Base-by-base conservation (phyloP, 2,113 vertebrate genomes). In the Campylomormyrus tamandua region DNA sequence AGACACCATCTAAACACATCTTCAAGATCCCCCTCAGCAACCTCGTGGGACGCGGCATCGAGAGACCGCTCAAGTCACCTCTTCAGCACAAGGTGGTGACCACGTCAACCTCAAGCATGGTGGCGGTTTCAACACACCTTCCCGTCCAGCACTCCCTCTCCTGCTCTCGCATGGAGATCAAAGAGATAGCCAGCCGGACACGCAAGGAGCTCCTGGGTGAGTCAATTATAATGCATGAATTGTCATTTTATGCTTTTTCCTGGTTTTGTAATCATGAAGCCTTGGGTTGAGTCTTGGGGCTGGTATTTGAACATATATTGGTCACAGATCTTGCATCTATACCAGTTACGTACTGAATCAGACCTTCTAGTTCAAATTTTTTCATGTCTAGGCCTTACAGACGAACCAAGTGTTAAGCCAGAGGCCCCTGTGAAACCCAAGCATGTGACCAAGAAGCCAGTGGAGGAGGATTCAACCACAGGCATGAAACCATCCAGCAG, bases 11-110 rank as follows among this genome's bases (percentile, higher is more conserved):
- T 49, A 98, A 97, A 93, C 97, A 97, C 91, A 96, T 99, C 85
- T 99, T 98, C 95, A 98, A 97, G 96, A 99, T 99, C 94, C 98
- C 98, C 45, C 95, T 99, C 87, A 97, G 98, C 94, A 99, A 98
- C 94, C 94, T 99, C 77, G 98, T 99, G 84, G 98, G 98, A 90
- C 96, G 98, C 93, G 99, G 98, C 96, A 97, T 99, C 4, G 98
- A 99, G 89, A 95, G 98, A 89, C 98, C 98, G 50, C 96, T 99
- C 70, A 98, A 98, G 93, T 99, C 98, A 0, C 98, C 98, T 24
- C 94, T 98, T 92, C 96, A 97, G 92, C 95, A 97, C 94, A 99
- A 98, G 92, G 96, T 97, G 91, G 94, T 97, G 92, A 95, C 97
- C 19, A 92, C 96, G 0, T 96, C 97, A 1, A 91, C 94, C 0